Base-by-base conservation (phyloP, 2,888 invertebrate species). In the Tetanocera ferruginea region DNA sequence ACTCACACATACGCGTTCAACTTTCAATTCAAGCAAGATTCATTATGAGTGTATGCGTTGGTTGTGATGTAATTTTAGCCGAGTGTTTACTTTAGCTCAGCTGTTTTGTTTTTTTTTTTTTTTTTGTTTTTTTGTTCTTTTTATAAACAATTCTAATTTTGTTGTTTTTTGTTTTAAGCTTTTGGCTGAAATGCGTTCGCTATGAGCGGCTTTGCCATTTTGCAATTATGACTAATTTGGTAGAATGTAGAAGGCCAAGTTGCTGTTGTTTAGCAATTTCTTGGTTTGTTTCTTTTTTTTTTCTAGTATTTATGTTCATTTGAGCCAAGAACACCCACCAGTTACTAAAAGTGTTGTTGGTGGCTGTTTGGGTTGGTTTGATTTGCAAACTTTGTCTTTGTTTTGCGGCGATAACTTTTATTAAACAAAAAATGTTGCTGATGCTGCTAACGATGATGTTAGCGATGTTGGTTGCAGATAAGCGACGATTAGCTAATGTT, bases 161-260 rank as follows among this genome's bases (percentile, higher is more conserved):
- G 3, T 31, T 31, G 3, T 43, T 43, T 37, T 43, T 43, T 43
- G 43, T 43, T n/a, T n/a, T n/a, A n/a, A n/a, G 43, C 14, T 43
- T 43, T 43, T 43, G 43, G 43, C 43, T 43, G 11, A 43, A 43
- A 43, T 11, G 43, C 37, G 37, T 37, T 37, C 37, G 37, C 8
- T 37, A 8, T 37, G 37, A 37, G 37, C 43, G 43, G 43, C 43
- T 43, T 43, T 43, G 37, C 25, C n/a, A 19, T 60, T 72, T 57
- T 37, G 72, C 72, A 72, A 37, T 72, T 72, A 52, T 70, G 70
- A 28, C 72, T 72, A 72, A 73, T 73, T 60, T 73, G 4, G 60
- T 62, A 73, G 60, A 73, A 73, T 62, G 60, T 73, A 23, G 73
- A 73, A 73, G 73, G 73, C 73, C 73, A 62, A 31, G 9, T 60